Evolutionary conservation across 2,888 invertebrate species (phyloP).

Genomic region (Lomographa bimaculata): DNA sequence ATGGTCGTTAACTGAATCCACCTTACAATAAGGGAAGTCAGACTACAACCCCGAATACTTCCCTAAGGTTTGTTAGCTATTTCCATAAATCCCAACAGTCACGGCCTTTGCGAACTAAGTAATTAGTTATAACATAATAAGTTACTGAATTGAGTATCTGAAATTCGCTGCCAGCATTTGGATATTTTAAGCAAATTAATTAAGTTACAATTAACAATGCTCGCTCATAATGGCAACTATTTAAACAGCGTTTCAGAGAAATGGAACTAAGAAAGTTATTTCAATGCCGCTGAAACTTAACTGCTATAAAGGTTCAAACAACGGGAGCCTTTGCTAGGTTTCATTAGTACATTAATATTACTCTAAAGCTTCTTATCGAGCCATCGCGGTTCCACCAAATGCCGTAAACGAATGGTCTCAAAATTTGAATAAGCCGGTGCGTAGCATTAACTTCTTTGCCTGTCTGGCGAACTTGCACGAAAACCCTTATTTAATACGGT

Average conservation of each 20-base stretch:
- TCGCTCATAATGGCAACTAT: slow-evolving; percentile 3
- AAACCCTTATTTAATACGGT: slow-evolving; percentile 21
- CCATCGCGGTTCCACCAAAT: slow-evolving; percentile 17
- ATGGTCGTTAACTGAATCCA: slow-evolving; percentile 74
- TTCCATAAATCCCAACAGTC: slow-evolving; percentile 57
- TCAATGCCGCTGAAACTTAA: slow-evolving; percentile 1
- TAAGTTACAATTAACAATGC: slow-evolving; percentile 9
- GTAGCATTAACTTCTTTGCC: slow-evolving; percentile 36
- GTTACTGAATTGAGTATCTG: slow-evolving; percentile 34
- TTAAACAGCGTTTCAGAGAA: slow-evolving; percentile 2
- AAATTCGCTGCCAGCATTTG: slow-evolving; percentile 6
- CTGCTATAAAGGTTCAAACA: background rate
- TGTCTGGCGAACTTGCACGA: slow-evolving; percentile 42
- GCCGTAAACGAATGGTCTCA: slow-evolving; percentile 36
- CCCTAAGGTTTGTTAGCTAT: slow-evolving; percentile 50
- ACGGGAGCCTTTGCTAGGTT: slow-evolving; percentile 1
- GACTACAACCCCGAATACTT: slow-evolving; percentile 51
- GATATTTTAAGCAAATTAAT: slow-evolving; percentile 13
- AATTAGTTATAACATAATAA: slow-evolving; percentile 52
- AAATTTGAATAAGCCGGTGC: slow-evolving; percentile 43
- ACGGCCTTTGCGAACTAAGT: slow-evolving; percentile 45
- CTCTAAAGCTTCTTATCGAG: slow-evolving; percentile 15
- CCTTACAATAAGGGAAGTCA: slow-evolving; percentile 56
- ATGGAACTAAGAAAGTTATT: slow-evolving; percentile 4
- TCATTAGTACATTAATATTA: background rate